Evolutionary conservation across 2,888 invertebrate species (phyloP), one percentile per base, ranked within the genome.

Genomic region (Oscheius sp.): DNA sequence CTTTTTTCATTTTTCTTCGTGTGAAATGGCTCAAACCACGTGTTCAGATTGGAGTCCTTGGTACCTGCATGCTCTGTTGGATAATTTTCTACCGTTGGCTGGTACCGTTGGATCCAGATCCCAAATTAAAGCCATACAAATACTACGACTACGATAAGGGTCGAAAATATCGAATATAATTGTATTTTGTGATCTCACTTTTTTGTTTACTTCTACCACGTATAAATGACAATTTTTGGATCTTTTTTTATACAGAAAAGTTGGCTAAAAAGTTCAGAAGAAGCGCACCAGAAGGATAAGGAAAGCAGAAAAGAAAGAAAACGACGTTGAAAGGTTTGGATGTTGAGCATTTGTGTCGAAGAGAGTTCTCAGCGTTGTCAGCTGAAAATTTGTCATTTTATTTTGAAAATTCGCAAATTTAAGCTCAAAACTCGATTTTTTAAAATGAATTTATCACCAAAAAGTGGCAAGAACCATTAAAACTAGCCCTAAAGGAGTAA

Each of bases 41-140:
- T n/a, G n/a, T n/a, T 68, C 68, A 76, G 72, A 67, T 76, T 8
- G 55, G 72, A 12, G 69, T 71, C 6, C 53, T 76, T 0, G 33
- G 58, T 1, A n/a, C 65, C 3, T 74, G 74, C 20, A 72, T 72
- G 34, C 39, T 74, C 29, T 64, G 70, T 23, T 76, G 76, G 76
- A 69, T 74, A 0, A 50, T 76, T 0, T 76, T 71, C 70, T 76
- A 74, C 53, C 76, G 74, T 20, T 68, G 73, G 17, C 71, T 76
- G 70, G 72, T 68, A 8, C 76, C 76, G 8, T 29, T 76, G 8
- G 67, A 74, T n/a, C 66, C 74, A 2, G 72, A 76, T 53, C 76
- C 76, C 4, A 72, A 74, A 27, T 27, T 76, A 25, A 53, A 74
- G 1, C 74, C 76, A 2, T 76, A 74, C 29, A 71, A 76, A 29